Evolutionary conservation across 2,797 vertebrate species (phyloP), one percentile per base, ranked within the genome.

Genomic region (Sphaeramia orbicularis): DNA sequence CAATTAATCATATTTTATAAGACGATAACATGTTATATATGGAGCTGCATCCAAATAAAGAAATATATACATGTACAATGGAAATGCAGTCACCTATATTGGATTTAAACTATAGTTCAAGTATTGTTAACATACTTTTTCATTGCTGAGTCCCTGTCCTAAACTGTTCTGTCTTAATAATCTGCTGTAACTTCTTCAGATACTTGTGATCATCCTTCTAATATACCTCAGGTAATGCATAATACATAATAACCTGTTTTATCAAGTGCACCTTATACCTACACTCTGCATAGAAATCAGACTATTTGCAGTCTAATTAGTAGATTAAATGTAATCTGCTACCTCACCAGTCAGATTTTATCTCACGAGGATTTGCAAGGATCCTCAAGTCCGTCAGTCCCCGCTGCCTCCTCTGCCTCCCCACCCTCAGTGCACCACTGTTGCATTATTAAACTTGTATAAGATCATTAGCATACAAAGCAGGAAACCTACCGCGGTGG

Each of bases 381-480:
- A 44, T 66, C 38, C 13, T 51, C 30, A 15, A 48, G 58, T 70
- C 71, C 52, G 24, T 71, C 77, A 69, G 38, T 61, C 60, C 50
- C 45, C 13, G 6, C 27, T 12, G 2, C 63, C 66, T n/a, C 52
- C 72, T 65, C 76, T 70, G 69, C 72, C 69, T 54, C 61, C 62
- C 73, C 71, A 65, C 79, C 81, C 69, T 60, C 73, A 35, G 54
- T 35, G 64, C 81, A 74, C 76, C 77, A 30, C 65, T 18, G 74
- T 80, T 80, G 82, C 84, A 76, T 90, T 91, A 93, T 93, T 90
- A 93, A 93, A 92, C 81, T 80, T 86, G 82, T 81, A 91, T 89
- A 83, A 90, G 87, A 75, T 91, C 84, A 92, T 93, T 91, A 89
- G 88, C 91, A 93, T 91, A 91, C 88, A 91, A 90, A 91, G 90